These are phyloP conservation scores for Eledone cirrhosa DNA, from an alignment of 2,888 invertebrate species.

Conservation along the genomic window DNA sequence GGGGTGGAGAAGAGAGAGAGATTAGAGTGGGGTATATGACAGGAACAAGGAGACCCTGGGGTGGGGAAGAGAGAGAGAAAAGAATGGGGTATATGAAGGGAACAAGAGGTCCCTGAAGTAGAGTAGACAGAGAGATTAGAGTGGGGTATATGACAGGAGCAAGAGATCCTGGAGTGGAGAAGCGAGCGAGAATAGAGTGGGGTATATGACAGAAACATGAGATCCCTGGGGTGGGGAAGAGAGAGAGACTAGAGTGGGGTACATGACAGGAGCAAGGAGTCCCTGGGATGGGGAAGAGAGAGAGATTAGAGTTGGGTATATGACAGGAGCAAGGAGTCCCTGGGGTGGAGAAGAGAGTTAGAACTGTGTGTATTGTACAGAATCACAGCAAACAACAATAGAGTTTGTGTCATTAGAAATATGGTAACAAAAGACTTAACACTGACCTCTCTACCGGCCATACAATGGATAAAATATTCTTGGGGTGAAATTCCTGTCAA, in stretches of 20 bases:
- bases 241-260: neutral
- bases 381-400: too few species aligned
- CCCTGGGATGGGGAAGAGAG: neutral
- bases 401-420: too few species aligned
- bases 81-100: neutral
- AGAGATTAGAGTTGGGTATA: neutral
- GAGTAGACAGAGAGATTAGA: neutral
- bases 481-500: constrained; percentile 98
- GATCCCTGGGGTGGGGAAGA: neutral
- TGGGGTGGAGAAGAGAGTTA: neutral
- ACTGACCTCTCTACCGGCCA: constrained; percentile 95
- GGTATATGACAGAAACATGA: neutral
- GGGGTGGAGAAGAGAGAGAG: constrained; percentile 34
- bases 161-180: neutral
- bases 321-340: neutral
- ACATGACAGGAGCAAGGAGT: neutral
- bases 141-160: neutral
- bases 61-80: neutral
- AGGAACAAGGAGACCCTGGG: constrained; percentile 34
- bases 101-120: constrained; percentile 34
- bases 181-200: neutral
- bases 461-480: constrained; percentile 99
- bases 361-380: too few species aligned
- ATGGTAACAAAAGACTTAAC: too few species aligned
- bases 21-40: neutral